phyloP scores from a whole-genome alignment of 2,888 invertebrate species.

The Vanessa cardui region DNA sequence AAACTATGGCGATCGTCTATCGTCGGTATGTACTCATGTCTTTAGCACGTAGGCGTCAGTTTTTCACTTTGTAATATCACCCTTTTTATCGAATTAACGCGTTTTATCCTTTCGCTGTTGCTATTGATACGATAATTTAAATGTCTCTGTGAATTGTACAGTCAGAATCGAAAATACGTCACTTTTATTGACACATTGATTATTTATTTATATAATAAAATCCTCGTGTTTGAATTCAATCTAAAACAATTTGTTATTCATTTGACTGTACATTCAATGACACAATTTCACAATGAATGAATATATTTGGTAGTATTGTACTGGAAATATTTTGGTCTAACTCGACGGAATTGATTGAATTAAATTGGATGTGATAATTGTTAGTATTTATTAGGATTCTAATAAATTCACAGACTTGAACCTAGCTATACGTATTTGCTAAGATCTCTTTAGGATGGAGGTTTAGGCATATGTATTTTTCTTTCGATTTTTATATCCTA shows the following conservation, averaged over 20 bases:
- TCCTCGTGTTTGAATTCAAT: background rate
- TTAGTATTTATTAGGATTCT: background rate
- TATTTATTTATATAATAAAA: background rate
- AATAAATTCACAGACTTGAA: background rate
- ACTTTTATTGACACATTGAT: background rate
- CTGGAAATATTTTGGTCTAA: slow-evolving; percentile 1
- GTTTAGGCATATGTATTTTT: no score
- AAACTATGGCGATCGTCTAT: slow-evolving; percentile 19
- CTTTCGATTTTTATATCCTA: no score
- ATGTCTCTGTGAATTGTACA: background rate
- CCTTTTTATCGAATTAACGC: slow-evolving; percentile 54
- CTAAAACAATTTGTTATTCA: background rate
- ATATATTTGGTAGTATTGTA: background rate
- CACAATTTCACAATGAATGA: no score
- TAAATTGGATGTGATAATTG: background rate
- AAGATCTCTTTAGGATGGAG: no score
- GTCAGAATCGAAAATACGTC: background rate
- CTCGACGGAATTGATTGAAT: background rate
- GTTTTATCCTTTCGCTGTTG: slow-evolving; percentile 50
- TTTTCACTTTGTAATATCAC: slow-evolving; percentile 48
- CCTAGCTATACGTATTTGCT: no score
- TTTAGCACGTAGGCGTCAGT: slow-evolving; percentile 53
- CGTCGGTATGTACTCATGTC: slow-evolving; percentile 17
- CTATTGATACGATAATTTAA: slow-evolving; percentile 41
- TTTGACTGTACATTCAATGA: no score